These are phyloP conservation scores for Phodopus roborovskii DNA, from an alignment of 2,113 vertebrate genomes.

Conservation along the genomic window DNA sequence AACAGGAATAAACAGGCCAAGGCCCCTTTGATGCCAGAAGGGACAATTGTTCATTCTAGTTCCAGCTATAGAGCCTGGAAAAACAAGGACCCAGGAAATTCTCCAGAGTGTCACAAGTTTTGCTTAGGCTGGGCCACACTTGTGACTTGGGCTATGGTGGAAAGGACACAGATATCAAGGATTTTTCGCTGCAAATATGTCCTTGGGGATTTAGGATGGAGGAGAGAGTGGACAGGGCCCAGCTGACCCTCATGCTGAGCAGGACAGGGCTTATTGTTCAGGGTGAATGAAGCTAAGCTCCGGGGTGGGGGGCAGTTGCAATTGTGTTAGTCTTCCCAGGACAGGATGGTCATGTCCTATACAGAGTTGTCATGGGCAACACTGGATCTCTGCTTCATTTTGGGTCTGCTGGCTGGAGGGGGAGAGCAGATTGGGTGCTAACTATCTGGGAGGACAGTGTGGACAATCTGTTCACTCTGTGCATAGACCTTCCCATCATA, in stretches of 20 bases:
- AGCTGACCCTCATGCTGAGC: background rate
- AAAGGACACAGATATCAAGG: background rate
- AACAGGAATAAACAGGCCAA: background rate
- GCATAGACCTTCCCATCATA: background rate
- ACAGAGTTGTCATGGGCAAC: background rate
- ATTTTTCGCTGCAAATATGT: background rate
- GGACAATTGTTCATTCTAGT: background rate
- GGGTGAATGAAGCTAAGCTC: background rate
- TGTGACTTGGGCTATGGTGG: background rate
- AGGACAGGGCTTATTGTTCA: background rate
- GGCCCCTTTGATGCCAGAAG: background rate
- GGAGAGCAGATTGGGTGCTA: background rate
- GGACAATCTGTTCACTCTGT: rapidly evolving
- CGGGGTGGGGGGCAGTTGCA: background rate
- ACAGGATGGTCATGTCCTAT: background rate
- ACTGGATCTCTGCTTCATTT: background rate
- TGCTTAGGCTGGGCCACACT: background rate
- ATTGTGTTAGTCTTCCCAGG: background rate
- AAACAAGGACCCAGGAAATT: background rate
- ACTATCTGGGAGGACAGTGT: background rate
- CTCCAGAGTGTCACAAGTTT: background rate
- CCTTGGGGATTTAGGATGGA: background rate
- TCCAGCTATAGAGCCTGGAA: background rate
- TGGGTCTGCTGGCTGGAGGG: background rate
- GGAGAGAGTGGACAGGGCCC: background rate